phyloP scores from a whole-genome alignment of 2,888 invertebrate species.

The Colletes collaris region DNA sequence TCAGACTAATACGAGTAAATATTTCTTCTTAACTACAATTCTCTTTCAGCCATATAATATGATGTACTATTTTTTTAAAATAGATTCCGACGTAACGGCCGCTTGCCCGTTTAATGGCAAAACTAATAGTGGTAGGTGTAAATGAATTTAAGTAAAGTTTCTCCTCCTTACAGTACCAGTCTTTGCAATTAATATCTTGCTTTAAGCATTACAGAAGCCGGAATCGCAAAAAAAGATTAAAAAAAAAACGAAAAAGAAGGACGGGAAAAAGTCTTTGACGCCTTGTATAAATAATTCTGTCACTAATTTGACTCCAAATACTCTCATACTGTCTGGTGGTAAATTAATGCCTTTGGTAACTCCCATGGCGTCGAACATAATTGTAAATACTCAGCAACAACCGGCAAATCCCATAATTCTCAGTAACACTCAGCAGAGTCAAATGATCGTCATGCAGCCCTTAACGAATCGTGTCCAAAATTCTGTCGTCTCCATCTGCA shows the following conservation, averaged over 20 bases:
- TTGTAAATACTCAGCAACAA: conserved; percentile 78
- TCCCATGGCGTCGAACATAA: conserved; percentile 79
- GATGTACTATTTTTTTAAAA: conserved; percentile 5
- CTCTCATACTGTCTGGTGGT: conserved; percentile 78
- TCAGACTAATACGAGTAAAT: conserved; percentile 43
- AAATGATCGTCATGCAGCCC: conserved; percentile 81
- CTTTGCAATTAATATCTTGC: conserved; percentile 1
- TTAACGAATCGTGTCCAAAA: conserved; percentile 76
- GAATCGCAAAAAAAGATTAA: conserved; percentile 73
- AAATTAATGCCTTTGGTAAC: conserved; percentile 81
- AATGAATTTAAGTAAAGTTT: neutral
- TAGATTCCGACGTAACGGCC: conserved; percentile 42
- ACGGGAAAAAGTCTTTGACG: conserved; percentile 55
- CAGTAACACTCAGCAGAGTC: conserved; percentile 78
- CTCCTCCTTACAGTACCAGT: neutral
- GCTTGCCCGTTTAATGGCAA: conserved; percentile 28
- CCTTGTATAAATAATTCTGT: conserved; percentile 60
- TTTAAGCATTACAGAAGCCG: conserved; percentile 64
- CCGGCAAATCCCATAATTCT: conserved; percentile 78
- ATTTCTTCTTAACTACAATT: neutral
- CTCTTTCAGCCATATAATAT: neutral
- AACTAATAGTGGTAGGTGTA: conserved; percentile 47
- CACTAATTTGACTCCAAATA: conserved; percentile 75
- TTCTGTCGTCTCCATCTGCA: conserved; percentile 76
- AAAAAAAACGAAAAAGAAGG: conserved; percentile 70